phyloP scores from a whole-genome alignment of 2,797 vertebrate genomes.

The Manis crassicaudata region DNA sequence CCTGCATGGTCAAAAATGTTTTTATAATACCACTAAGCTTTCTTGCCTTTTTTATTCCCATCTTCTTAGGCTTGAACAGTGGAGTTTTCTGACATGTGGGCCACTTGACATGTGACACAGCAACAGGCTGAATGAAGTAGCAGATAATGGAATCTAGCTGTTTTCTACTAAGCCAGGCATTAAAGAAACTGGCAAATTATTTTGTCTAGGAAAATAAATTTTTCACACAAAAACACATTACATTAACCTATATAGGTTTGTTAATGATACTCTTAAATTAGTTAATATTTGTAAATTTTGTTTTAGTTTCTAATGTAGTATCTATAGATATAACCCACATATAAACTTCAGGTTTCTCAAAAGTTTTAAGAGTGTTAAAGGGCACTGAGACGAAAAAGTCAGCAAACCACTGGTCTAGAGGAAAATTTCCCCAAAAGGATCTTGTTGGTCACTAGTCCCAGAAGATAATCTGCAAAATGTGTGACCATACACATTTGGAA shows the following conservation, averaged over 20 bases:
- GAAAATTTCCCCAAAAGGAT: background rate
- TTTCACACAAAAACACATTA: background rate
- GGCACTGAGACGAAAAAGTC: background rate
- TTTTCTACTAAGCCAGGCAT: background rate
- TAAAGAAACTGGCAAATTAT: background rate
- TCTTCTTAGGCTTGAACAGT: background rate
- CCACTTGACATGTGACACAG: accelerated
- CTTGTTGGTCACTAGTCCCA: background rate
- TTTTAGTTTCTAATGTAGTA: background rate
- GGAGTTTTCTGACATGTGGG: background rate
- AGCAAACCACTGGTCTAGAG: background rate
- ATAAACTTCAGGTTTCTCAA: background rate
- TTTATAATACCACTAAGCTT: background rate
- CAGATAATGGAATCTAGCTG: background rate
- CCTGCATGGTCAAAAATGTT: background rate
- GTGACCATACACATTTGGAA: background rate
- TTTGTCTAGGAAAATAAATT: slow-evolving; percentile 14
- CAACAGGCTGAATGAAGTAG: background rate
- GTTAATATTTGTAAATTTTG: background rate
- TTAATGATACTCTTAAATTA: slow-evolving; percentile 11
- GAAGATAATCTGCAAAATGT: slow-evolving; percentile 10
- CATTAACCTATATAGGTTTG: background rate
- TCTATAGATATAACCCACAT: background rate
- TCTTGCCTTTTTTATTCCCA: background rate
- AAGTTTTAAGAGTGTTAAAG: background rate